Base-by-base conservation (phyloP, 2,888 invertebrate species). In the Piscicola geometra region DNA sequence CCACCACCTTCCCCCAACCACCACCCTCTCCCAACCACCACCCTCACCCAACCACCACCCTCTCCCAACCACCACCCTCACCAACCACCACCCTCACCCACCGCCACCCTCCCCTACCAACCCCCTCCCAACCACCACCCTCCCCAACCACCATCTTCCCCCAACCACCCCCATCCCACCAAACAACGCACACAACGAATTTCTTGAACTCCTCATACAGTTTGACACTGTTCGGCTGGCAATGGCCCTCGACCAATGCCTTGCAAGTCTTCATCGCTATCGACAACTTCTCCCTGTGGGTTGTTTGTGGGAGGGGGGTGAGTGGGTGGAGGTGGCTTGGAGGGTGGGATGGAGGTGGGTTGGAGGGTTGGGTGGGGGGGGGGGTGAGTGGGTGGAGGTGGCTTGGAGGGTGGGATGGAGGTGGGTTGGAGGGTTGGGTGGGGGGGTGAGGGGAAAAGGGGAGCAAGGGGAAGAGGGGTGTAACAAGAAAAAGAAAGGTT, bases 251-350 rank as follows among this genome's bases (percentile, higher is more conserved):
- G 18, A 73, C 56, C 64, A 73, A 33, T 0, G 32, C 30, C 52
- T 64, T 73, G 56, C 56, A 52, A 21, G 73, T 52, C 15, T 1
- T 5, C 32, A 52, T 56, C 52, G 32, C 33, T 3, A 30, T 56
- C 12, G 28, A n/a, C 35, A 73, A 28, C 28, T 60, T 73, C 36
- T 64, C 56, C 21, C 73, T 73, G 73, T n/a, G 18, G n/a, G n/a
- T n/a, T n/a, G n/a, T n/a, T n/a, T n/a, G n/a, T n/a, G n/a, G n/a
- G n/a, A n/a, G n/a, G n/a, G n/a, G n/a, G n/a, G n/a, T n/a, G n/a
- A n/a, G n/a, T 30, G 21, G 12, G 33, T 68, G 30, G 21, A 30
- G 21, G 33, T 68, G n/a, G n/a, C n/a, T n/a, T n/a, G n/a, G n/a
- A n/a, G n/a, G n/a, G n/a, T n/a, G n/a, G n/a, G n/a, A n/a, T n/a